Conservation (phyloP, 2,888 invertebrate species). For the Lottia scabra region DNA sequence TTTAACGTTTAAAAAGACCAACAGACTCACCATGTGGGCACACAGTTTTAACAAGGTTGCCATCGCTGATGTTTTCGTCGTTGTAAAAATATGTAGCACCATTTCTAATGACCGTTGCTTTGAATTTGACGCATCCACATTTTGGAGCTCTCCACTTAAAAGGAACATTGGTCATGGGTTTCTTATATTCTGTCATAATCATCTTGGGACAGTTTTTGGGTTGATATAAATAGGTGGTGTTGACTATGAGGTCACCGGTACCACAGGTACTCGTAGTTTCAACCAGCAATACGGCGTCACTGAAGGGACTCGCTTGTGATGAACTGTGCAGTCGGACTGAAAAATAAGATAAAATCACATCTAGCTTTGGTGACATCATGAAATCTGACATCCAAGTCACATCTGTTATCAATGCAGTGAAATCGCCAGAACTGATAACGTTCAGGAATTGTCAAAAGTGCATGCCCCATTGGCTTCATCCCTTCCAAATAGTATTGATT, state of each 20-base stretch:
- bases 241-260: conserved; percentile 28
- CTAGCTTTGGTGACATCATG: no score
- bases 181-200: conserved; percentile 34
- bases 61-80: conserved; percentile 30
- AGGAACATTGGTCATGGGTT: conserved; percentile 25
- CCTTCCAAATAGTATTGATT: no score
- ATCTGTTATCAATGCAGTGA: no score
- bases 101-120: conserved; percentile 38
- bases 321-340: not conserved
- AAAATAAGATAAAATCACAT: no score
- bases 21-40: conserved; percentile 25
- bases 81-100: conserved; percentile 41
- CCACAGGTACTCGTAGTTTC: conserved; percentile 29
- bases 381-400: no score
- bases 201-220: conserved; percentile 34
- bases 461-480: no score
- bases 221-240: conserved; percentile 25
- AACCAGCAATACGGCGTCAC: conserved; percentile 24
- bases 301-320: conserved; percentile 13
- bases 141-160: conserved; percentile 39
- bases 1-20: no score
- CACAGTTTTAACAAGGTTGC: conserved; percentile 39
- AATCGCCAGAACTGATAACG: no score
- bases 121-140: conserved; percentile 40
- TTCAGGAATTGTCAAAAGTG: no score